Percentiles rank a stretch among this genome's conserved stretches.
Evolutionary conservation across 2,797 vertebrate species (phyloP).

Genomic region (Rhabdophis nuchalis): DNA sequence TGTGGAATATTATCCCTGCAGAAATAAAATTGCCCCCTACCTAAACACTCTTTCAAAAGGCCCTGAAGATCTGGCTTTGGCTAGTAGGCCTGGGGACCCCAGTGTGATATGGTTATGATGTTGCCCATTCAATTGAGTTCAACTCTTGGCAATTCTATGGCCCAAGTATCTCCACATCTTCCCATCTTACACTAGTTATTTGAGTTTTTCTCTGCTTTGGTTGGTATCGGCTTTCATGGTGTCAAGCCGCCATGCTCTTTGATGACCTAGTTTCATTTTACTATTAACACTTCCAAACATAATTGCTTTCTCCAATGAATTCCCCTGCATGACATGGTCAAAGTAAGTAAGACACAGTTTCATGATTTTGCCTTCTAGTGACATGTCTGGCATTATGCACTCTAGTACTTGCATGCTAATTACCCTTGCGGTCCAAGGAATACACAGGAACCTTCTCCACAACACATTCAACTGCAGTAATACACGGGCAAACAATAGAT

Average conservation of each 20-base stretch:
- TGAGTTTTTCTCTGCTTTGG: background rate
- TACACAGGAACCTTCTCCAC: background rate
- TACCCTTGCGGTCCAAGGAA: background rate
- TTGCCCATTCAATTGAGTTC: background rate
- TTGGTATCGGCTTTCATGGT: background rate
- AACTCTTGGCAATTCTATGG: background rate
- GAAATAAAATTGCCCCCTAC: background rate
- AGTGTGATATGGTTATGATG: background rate
- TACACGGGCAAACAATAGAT: too few relatives aligned
- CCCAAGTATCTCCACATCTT: background rate
- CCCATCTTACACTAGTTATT: background rate
- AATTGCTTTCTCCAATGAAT: background rate
- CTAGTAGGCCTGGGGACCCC: background rate
- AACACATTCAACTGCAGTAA: background rate
- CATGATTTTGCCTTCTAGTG: background rate
- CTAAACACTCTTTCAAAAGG: background rate
- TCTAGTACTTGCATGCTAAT: background rate
- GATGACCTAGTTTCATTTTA: background rate
- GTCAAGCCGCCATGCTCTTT: background rate
- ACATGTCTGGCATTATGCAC: background rate
- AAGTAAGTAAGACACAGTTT: background rate
- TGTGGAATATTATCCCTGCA: background rate
- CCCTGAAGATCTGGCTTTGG: background rate
- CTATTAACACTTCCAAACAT: background rate
- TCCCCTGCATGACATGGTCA: background rate